A percentile compares a stretch with the other conserved stretches of the same genome.
Evolutionary conservation across 2,113 vertebrate species (phyloP).

Genomic region (Lycaon pictus): DNA sequence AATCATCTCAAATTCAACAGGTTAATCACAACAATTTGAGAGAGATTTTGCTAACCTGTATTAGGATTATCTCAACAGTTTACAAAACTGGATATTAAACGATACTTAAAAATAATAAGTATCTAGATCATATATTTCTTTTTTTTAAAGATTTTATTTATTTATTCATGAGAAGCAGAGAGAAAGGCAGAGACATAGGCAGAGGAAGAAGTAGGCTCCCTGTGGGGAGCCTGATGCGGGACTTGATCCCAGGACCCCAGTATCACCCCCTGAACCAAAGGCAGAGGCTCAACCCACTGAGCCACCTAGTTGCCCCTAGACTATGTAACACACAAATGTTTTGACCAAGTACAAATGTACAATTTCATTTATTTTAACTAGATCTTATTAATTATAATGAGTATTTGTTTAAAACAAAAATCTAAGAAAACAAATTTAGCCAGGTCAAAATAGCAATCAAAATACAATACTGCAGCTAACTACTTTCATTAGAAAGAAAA

Average conservation of each 20-base stretch:
- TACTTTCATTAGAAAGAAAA: constrained; percentile 51
- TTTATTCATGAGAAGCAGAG: too few relatives aligned
- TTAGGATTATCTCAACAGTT: not conserved
- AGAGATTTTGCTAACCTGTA: not conserved
- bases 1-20: constrained; percentile 62
- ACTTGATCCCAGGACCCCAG: too few relatives aligned
- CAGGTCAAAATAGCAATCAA: constrained; percentile 19
- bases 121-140: constrained; percentile 15
- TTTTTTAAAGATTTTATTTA: too few relatives aligned
- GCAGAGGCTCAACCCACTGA: too few relatives aligned
- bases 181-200: too few relatives aligned
- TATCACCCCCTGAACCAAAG: too few relatives aligned
- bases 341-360: not conserved
- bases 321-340: constrained; percentile 7
- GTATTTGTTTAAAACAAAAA: constrained; percentile 33
- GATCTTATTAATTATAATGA: constrained; percentile 21
- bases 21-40: not conserved
- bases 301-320: not conserved
- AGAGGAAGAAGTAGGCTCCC: too few relatives aligned
- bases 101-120: not conserved
- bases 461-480: not conserved
- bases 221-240: too few relatives aligned
- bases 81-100: constrained; percentile 54
- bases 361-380: not conserved
- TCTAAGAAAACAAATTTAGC: not conserved